Conservation (phyloP, 2,888 invertebrate genomes). For the Seira ritae region DNA sequence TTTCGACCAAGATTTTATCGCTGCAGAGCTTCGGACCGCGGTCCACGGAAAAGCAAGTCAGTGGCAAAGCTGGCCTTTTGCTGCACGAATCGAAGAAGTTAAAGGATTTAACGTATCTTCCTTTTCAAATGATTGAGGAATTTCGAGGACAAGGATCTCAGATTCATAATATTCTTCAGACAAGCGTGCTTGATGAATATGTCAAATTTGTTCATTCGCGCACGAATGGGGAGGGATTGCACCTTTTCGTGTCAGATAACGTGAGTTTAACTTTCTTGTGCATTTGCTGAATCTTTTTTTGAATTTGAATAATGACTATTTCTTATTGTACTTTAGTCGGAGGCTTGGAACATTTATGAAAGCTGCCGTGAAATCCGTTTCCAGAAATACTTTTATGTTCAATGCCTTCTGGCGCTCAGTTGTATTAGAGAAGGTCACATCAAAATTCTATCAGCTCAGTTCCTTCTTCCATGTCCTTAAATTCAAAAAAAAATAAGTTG, state of each 20-base stretch:
- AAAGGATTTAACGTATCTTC: conserved; percentile 1
- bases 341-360: conserved; percentile 40
- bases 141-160: conserved; percentile 19
- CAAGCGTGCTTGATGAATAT: conserved; percentile 15
- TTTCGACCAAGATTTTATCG: conserved; percentile 52
- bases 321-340: conserved; percentile 29
- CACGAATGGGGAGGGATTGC: conserved; percentile 39
- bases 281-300: not conserved
- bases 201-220: conserved; percentile 22
- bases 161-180: conserved; percentile 18
- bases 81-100: not conserved
- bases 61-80: conserved; percentile 23
- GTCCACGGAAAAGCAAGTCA: not conserved
- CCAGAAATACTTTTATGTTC: conserved; percentile 47
- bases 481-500: no score
- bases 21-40: conserved; percentile 33
- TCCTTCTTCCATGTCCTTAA: no score
- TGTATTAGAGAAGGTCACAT: conserved; percentile 50
- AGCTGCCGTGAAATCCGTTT: conserved; percentile 52
- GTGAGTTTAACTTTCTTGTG: conserved; percentile 27
- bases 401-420: conserved; percentile 38
- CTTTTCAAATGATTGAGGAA: conserved; percentile 34
- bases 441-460: no score
- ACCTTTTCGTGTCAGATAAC: conserved; percentile 42
- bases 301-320: not conserved